These are phyloP conservation scores for Macrosoma leucophasiata DNA, from an alignment of 2,888 invertebrate genomes.

Conservation along the genomic window DNA sequence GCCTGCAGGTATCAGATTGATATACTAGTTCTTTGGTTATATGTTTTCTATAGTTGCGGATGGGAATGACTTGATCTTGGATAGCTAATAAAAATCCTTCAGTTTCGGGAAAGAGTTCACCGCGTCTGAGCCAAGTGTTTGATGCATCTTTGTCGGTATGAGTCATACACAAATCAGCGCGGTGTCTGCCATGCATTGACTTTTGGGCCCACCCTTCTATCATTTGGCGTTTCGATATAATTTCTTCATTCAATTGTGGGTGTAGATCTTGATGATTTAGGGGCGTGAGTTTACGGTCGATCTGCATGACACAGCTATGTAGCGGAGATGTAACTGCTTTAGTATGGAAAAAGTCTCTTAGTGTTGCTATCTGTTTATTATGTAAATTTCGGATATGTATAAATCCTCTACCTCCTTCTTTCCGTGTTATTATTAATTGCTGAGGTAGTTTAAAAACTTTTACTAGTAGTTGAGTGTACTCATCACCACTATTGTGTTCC, in stretches of 20 bases:
- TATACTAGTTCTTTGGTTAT: constrained; percentile 1
- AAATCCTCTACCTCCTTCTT: constrained; percentile 9
- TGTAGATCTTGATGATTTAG: not conserved
- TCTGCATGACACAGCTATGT: constrained; percentile 30
- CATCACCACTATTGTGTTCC: too few species aligned
- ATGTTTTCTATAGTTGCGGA: constrained; percentile 4
- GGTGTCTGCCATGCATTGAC: constrained; percentile 8
- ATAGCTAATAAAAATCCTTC: constrained; percentile 8
- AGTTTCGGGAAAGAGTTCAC: constrained; percentile 11
- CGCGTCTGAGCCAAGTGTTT: constrained; percentile 15
- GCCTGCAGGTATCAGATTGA: constrained; percentile 5
- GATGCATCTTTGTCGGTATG: constrained; percentile 19
- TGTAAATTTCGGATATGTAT: constrained; percentile 13
- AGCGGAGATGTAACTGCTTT: constrained; percentile 1
- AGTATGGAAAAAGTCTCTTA: constrained; percentile 7
- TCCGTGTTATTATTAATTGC: not conserved
- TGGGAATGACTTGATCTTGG: constrained; percentile 4
- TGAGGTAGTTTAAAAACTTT: too few species aligned
- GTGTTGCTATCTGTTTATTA: constrained; percentile 6
- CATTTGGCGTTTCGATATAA: not conserved
- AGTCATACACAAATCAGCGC: constrained; percentile 19
- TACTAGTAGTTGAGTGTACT: too few species aligned
- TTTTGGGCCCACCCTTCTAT: constrained; percentile 5
- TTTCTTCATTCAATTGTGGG: not conserved
- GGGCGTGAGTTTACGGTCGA: not conserved